These are phyloP conservation scores for Brachionichthys hirsutus DNA, from an alignment of 2,113 vertebrate species.

Conservation along the genomic window DNA sequence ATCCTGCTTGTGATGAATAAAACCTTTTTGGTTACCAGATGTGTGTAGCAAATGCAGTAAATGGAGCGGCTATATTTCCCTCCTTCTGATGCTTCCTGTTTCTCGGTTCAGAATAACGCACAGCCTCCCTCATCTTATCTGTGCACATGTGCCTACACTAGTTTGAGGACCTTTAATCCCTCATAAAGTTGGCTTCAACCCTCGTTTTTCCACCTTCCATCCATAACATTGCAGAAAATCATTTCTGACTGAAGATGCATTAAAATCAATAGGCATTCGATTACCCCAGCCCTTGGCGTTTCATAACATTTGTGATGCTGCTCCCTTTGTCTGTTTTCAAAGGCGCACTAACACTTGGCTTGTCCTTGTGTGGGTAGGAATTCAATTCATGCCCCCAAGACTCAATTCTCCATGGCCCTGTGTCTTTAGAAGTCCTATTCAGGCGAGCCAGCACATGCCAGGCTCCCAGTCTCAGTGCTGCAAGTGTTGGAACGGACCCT, in stretches of 20 bases:
- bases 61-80: background rate
- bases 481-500: conserved; percentile 42
- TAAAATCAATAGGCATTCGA: conserved; percentile 75
- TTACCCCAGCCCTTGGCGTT: conserved; percentile 54
- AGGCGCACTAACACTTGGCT: conserved; percentile 45
- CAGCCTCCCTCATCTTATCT: conserved; percentile 12
- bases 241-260: conserved; percentile 65
- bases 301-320: conserved; percentile 53
- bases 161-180: conserved; percentile 50
- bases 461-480: conserved; percentile 37
- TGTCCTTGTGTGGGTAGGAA: conserved; percentile 59
- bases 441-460: conserved; percentile 58
- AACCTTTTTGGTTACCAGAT: background rate
- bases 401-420: conserved; percentile 59
- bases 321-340: conserved; percentile 60
- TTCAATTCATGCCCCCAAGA: conserved; percentile 60
- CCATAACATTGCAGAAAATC: conserved; percentile 69
- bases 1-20: conserved; percentile 2
- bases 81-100: too few species aligned
- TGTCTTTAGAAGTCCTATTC: conserved; percentile 60
- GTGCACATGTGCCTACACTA: background rate
- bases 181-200: conserved; percentile 52
- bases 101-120: too few species aligned
- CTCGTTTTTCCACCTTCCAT: conserved; percentile 55
- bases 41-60: background rate